Percentiles rank a stretch among this genome's conserved stretches.
phyloP scores from a whole-genome alignment of 2,888 invertebrate genomes.

The Nematopogon swammerdamellus region DNA sequence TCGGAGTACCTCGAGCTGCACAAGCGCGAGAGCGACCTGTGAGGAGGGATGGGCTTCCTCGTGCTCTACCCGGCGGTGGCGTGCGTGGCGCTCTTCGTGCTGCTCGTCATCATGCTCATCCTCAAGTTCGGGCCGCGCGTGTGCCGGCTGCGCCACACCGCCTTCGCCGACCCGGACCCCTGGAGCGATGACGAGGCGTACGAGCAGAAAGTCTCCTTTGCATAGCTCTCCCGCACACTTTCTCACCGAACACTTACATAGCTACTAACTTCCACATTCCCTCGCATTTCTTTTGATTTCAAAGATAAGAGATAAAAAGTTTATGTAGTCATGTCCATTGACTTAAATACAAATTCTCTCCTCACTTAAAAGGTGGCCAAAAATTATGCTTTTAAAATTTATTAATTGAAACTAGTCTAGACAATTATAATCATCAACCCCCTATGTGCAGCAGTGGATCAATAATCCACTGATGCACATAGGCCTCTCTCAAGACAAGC shows the following conservation, averaged over 20 bases:
- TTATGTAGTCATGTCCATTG: no score
- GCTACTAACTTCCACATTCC: no score
- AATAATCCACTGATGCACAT: no score
- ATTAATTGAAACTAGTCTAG: no score
- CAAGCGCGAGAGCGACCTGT: constrained; percentile 80
- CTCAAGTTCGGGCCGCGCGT: constrained; percentile 70
- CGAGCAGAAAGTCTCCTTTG: constrained; percentile 61
- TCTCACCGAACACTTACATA: background rate
- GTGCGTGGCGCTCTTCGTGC: constrained; percentile 67
- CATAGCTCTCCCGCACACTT: constrained; percentile 30
- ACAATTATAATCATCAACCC: no score
- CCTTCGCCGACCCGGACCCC: constrained; percentile 61
- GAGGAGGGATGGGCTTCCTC: constrained; percentile 65
- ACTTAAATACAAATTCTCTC: no score
- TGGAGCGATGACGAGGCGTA: constrained; percentile 65
- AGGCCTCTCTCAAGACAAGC: no score
- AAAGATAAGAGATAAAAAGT: no score
- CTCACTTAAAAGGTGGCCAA: no score
- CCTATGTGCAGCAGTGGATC: no score
- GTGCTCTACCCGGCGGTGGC: constrained; percentile 77
- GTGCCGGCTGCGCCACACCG: constrained; percentile 67
- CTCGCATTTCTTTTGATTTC: no score
- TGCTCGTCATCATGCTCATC: constrained; percentile 72
- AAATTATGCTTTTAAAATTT: no score
- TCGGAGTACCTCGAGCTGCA: constrained; percentile 63